These are phyloP conservation scores for Ochropleura plecta DNA, from an alignment of 2,888 invertebrate genomes.

Conservation along the genomic window DNA sequence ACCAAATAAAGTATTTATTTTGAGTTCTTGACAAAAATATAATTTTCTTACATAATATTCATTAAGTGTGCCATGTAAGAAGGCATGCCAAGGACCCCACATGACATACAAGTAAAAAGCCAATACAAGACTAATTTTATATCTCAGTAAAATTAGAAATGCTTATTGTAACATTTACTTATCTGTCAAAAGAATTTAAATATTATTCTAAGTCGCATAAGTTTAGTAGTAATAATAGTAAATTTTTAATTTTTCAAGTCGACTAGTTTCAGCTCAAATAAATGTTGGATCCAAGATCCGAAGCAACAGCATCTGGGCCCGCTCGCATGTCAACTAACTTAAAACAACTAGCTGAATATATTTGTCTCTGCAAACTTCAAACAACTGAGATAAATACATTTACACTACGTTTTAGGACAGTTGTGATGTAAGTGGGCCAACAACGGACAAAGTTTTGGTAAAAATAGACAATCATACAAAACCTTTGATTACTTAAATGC, in stretches of 20 bases:
- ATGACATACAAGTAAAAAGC: conserved; percentile 45
- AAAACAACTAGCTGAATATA: conserved; percentile 14
- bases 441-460: conserved; percentile 56
- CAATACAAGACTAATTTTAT: conserved; percentile 63
- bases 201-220: conserved; percentile 47
- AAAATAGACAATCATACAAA: conserved; percentile 48
- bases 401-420: conserved; percentile 5
- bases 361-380: background rate
- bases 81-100: conserved; percentile 38
- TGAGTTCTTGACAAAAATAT: conserved; percentile 26
- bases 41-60: conserved; percentile 32
- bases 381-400: conserved; percentile 14
- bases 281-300: conserved; percentile 66
- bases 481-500: conserved; percentile 64
- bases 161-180: conserved; percentile 58
- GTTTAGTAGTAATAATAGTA: conserved; percentile 46
- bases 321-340: conserved; percentile 24
- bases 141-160: conserved; percentile 60
- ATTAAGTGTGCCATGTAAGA: conserved; percentile 26
- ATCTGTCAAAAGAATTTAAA: conserved; percentile 41
- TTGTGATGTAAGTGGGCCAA: conserved; percentile 4
- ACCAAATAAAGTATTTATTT: conserved; percentile 30
- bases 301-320: conserved; percentile 57
- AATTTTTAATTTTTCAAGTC: conserved; percentile 65
- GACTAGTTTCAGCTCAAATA: conserved; percentile 69